Conservation (phyloP, 2,888 invertebrate species). For the Choreutis nemorana region DNA sequence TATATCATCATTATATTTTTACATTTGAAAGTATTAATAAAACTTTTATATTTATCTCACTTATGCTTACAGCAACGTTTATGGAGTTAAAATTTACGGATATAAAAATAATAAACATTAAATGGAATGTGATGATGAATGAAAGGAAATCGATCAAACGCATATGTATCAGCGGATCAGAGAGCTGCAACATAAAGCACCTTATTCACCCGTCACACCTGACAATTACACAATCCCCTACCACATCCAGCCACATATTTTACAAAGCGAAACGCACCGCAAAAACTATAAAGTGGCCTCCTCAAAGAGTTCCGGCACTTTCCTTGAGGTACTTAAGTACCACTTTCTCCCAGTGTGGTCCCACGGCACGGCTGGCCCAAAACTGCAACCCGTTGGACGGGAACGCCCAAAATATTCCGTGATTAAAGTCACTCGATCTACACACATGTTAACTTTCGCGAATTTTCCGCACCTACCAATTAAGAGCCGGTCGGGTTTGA, state of each 20-base stretch:
- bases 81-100: too few relatives aligned
- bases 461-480: conserved; percentile 8
- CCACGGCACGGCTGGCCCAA: conserved; percentile 49
- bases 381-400: conserved; percentile 37
- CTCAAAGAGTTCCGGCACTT: conserved; percentile 39
- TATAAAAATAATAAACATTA: too few relatives aligned
- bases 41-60: too few relatives aligned
- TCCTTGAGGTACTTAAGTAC: conserved; percentile 15
- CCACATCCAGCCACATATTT: conserved; percentile 29
- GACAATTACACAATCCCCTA: conserved; percentile 31
- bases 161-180: too few relatives aligned
- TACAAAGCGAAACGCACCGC: conserved; percentile 30
- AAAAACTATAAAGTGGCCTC: conserved; percentile 30
- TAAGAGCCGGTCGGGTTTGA: too few relatives aligned
- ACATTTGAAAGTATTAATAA: too few relatives aligned
- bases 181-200: background rate
- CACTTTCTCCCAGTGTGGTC: conserved; percentile 57
- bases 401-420: conserved; percentile 55
- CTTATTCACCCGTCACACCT: conserved; percentile 22
- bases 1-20: too few relatives aligned
- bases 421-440: conserved; percentile 48
- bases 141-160: too few relatives aligned
- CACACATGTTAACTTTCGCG: conserved; percentile 12
- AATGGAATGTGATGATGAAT: too few relatives aligned
- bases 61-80: too few relatives aligned